Conservation (phyloP, 2,113 vertebrate genomes). For the Physeter macrocephalus region DNA sequence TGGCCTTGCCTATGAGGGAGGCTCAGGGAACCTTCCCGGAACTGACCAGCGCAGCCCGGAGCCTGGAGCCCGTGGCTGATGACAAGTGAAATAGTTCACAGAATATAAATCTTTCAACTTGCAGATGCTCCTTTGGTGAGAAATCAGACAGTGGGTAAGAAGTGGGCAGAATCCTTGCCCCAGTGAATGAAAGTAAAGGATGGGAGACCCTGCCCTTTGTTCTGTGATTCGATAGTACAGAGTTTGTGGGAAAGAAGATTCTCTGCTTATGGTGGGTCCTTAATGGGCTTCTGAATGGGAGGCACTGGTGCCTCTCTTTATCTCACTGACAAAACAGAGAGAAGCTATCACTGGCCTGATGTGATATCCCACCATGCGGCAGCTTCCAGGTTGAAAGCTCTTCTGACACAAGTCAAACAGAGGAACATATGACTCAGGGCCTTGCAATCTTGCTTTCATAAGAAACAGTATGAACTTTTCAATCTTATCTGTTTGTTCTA, state of each 20-base stretch:
- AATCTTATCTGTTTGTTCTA: background rate
- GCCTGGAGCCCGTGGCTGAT: slow-evolving; percentile 75
- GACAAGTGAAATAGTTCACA: slow-evolving; percentile 84
- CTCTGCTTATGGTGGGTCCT: slow-evolving; percentile 35
- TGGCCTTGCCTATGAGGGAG: slow-evolving; percentile 81
- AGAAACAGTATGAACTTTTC: background rate
- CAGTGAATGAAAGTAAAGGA: slow-evolving; percentile 69
- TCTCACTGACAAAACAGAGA: slow-evolving; percentile 15
- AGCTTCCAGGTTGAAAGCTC: slow-evolving; percentile 14
- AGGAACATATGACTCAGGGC: background rate
- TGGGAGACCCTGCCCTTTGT: slow-evolving; percentile 55
- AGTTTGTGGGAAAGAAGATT: slow-evolving; percentile 51
- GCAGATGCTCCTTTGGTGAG: slow-evolving; percentile 80
- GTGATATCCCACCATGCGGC: background rate
- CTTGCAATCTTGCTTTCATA: background rate
- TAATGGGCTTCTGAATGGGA: slow-evolving; percentile 65
- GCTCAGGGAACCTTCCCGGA: slow-evolving; percentile 58
- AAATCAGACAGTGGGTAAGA: slow-evolving; percentile 76
- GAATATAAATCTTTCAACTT: slow-evolving; percentile 84
- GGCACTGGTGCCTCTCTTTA: slow-evolving; percentile 55
- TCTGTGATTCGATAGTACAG: slow-evolving; percentile 64
- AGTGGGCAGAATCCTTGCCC: slow-evolving; percentile 68
- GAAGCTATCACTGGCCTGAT: background rate
- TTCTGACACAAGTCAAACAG: background rate
- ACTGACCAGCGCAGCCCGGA: slow-evolving; percentile 74